Base-by-base conservation (phyloP, 2,797 vertebrate genomes). In the Adrianichthys oophorus region DNA sequence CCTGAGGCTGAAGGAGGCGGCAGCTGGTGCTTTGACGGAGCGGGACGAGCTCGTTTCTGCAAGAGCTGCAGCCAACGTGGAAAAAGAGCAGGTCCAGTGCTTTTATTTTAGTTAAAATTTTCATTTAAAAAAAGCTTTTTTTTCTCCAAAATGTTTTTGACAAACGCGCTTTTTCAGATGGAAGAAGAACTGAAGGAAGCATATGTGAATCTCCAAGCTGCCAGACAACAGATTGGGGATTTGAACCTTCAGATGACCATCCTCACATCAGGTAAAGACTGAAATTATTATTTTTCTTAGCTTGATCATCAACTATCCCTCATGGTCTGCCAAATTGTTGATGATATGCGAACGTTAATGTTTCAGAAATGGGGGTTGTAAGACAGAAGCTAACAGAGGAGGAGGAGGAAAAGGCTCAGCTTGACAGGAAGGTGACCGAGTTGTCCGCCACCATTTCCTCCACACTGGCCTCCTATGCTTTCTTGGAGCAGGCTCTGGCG, bases 381-480 rank as follows among this genome's bases (percentile, higher is more conserved):
- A 83, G 90, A 24, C 82, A 92, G 68, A 88, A 90, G 77, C 76
- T 92, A 12, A 73, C 63, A 2, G 86, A 89, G 44, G 67, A 74
- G 47, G 91, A 91, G 4, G 78, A 90, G 1, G 90, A 91, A 21
- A 75, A 56, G 0, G 65, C 66, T 61, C 85, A 81, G 67, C 70
- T 91, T 61, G 88, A 91, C 72, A 87, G 79, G 74, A 87, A 85
- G 52, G 87, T 78, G 51, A 91, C 89, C 0, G 89, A 92, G 68
- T 78, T 93, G 51, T 93, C 92, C 1, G 89, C 90, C 17, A 91
- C 88, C 0, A 57, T 92, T 59, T 91, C 90, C 16, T 92, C 92
- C 69, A 81, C 89, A 0, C 41, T 91, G 52, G 91, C 91, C 1
- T 93, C 92, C 13, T 91, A 92, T 52, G 45, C 87, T 32, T 92